These are phyloP conservation scores for Alcis repandata DNA, from an alignment of 2,888 invertebrate genomes.

Conservation along the genomic window DNA sequence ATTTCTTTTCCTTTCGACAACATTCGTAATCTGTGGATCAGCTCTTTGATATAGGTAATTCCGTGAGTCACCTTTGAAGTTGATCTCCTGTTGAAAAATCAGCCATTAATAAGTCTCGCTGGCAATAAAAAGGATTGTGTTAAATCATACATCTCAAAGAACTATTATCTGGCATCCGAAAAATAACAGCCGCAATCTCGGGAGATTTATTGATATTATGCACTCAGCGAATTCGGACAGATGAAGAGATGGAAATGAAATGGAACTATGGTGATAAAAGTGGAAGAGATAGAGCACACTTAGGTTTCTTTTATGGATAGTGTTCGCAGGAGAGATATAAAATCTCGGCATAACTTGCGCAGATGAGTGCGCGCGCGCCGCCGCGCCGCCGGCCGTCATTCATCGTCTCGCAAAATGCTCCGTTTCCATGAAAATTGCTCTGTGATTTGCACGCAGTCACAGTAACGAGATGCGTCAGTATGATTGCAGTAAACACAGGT, in stretches of 20 bases:
- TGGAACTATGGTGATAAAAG: constrained; percentile 57
- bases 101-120: constrained; percentile 68
- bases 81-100: constrained; percentile 69
- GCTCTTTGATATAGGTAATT: constrained; percentile 40
- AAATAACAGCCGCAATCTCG: constrained; percentile 67
- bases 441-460: constrained; percentile 63
- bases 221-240: constrained; percentile 54
- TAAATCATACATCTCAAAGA: constrained; percentile 70
- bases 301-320: constrained; percentile 60
- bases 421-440: constrained; percentile 66
- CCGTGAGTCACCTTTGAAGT: constrained; percentile 63
- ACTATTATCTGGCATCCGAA: constrained; percentile 68
- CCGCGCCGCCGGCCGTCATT: constrained; percentile 57
- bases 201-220: constrained; percentile 64
- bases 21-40: constrained; percentile 47
- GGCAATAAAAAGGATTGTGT: constrained; percentile 70
- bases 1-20: constrained; percentile 37
- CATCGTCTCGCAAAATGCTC: constrained; percentile 60
- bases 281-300: constrained; percentile 53
- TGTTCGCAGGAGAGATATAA: constrained; percentile 63
- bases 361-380: constrained; percentile 55
- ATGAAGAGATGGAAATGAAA: constrained; percentile 55
- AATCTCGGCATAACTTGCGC: constrained; percentile 64
- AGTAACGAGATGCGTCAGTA: constrained; percentile 54
- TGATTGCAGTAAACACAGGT: constrained; percentile 53